Conservation (phyloP, 2,888 invertebrate genomes). For the Drosophila barbarae region DNA sequence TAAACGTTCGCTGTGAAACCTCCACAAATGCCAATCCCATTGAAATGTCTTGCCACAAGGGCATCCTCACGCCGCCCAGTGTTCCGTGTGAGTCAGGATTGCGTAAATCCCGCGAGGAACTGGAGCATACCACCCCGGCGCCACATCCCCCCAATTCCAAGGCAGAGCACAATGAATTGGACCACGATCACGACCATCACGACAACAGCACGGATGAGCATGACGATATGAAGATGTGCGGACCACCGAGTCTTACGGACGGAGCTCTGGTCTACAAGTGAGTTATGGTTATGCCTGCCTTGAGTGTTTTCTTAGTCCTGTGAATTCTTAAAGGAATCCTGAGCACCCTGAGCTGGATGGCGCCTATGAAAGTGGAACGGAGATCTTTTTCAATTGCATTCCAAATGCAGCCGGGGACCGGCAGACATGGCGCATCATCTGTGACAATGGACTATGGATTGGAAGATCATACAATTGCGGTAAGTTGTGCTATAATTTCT, state of each 20-base stretch:
- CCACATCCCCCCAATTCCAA: conserved; percentile 35
- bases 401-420: conserved; percentile 90
- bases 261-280: conserved; percentile 87
- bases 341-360: conserved; percentile 85
- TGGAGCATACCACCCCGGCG: conserved; percentile 54
- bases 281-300: conserved; percentile 16
- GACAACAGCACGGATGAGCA: conserved; percentile 71
- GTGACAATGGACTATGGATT: conserved; percentile 92
- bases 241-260: conserved; percentile 83
- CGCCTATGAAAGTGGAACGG: conserved; percentile 89
- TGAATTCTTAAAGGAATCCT: conserved; percentile 81
- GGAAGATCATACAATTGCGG: conserved; percentile 90
- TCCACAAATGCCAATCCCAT: conserved; percentile 80
- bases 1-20: conserved; percentile 86
- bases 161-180: conserved; percentile 65
- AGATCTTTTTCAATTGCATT: conserved; percentile 91
- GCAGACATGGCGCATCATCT: conserved; percentile 91
- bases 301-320: background rate
- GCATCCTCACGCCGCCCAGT: conserved; percentile 74
- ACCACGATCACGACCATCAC: conserved; percentile 56
- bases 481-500: conserved; percentile 65
- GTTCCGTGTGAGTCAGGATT: conserved; percentile 78
- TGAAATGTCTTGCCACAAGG: conserved; percentile 78
- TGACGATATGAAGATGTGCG: conserved; percentile 75
- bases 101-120: conserved; percentile 77